Evolutionary conservation across 2,888 invertebrate genomes (phyloP).

Genomic region (Drosophila barbarae): DNA sequence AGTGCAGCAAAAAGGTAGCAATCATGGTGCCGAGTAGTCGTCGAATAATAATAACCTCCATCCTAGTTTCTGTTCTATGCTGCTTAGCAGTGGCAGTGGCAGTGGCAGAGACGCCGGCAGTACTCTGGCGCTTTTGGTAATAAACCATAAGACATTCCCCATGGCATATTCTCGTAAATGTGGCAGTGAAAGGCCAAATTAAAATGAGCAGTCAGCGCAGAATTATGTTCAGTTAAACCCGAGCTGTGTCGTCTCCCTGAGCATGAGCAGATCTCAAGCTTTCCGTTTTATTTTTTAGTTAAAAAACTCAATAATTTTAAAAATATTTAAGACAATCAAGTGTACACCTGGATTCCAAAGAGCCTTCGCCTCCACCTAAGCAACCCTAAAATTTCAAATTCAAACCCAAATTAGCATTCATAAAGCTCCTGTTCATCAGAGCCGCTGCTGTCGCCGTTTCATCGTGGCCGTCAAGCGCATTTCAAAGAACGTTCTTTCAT

Average conservation of each 20-base stretch:
- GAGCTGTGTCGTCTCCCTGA: neutral
- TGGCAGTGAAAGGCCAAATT: constrained; percentile 49
- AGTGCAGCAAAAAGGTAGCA: constrained; percentile 64
- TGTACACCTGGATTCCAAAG: constrained; percentile 40
- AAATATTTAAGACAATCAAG: constrained; percentile 17
- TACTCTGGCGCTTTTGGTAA: constrained; percentile 40
- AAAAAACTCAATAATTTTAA: neutral
- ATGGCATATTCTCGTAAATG: constrained; percentile 51
- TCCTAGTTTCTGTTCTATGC: constrained; percentile 44
- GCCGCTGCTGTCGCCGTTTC: constrained; percentile 21
- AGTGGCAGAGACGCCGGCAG: neutral
- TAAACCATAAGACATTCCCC: constrained; percentile 64
- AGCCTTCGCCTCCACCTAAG: neutral
- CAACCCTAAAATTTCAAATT: constrained; percentile 17
- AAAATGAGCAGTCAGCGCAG: constrained; percentile 38
- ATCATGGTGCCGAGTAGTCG: constrained; percentile 59
- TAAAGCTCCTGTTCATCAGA: constrained; percentile 20
- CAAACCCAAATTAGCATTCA: constrained; percentile 53
- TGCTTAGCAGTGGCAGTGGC: constrained; percentile 21
- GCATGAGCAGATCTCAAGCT: neutral
- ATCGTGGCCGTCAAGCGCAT: constrained; percentile 42
- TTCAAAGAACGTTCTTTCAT: constrained; percentile 70
- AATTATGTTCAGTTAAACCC: constrained; percentile 10
- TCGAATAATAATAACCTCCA: constrained; percentile 62
- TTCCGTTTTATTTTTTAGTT: neutral